phyloP scores from a whole-genome alignment of 2,888 invertebrate genomes.

The Stenolophus ochropezus region DNA sequence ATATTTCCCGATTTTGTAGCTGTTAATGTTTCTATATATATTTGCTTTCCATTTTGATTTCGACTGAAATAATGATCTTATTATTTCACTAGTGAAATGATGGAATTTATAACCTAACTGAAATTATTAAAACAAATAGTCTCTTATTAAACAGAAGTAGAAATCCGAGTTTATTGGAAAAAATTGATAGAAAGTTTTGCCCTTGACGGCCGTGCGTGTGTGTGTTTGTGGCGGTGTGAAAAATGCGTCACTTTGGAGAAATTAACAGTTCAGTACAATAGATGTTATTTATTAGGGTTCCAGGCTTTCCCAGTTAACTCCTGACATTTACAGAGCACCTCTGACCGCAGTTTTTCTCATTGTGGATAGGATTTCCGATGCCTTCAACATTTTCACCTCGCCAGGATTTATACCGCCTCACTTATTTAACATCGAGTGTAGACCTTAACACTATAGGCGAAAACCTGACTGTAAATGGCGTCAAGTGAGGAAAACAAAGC shows the following conservation, averaged over 20 bases:
- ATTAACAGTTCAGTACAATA: slow-evolving; percentile 48
- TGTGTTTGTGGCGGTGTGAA: slow-evolving; percentile 25
- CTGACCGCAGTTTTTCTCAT: slow-evolving; percentile 17
- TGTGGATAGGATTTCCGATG: not conserved
- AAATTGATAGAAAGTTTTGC: not conserved
- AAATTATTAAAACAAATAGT: too few species aligned
- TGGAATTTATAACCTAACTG: too few species aligned
- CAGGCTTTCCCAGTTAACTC: slow-evolving; percentile 23
- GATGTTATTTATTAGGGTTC: slow-evolving; percentile 46
- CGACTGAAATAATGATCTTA: too few species aligned
- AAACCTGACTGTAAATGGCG: too few species aligned
- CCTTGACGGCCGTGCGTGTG: slow-evolving; percentile 16
- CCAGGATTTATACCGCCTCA: not conserved
- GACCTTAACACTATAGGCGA: too few species aligned
- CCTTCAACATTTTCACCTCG: not conserved
- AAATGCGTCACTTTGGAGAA: slow-evolving; percentile 49
- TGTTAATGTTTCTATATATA: too few species aligned
- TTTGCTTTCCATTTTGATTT: too few species aligned
- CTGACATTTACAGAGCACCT: slow-evolving; percentile 38
- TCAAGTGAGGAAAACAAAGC: too few species aligned
- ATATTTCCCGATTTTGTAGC: too few species aligned
- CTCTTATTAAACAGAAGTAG: too few species aligned
- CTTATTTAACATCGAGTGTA: not conserved
- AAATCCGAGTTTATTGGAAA: too few species aligned
- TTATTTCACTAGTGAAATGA: too few species aligned